Evolutionary conservation across 92 coral and sea anemone genomes (phyloP).

Genomic region (Bergia sp.): DNA sequence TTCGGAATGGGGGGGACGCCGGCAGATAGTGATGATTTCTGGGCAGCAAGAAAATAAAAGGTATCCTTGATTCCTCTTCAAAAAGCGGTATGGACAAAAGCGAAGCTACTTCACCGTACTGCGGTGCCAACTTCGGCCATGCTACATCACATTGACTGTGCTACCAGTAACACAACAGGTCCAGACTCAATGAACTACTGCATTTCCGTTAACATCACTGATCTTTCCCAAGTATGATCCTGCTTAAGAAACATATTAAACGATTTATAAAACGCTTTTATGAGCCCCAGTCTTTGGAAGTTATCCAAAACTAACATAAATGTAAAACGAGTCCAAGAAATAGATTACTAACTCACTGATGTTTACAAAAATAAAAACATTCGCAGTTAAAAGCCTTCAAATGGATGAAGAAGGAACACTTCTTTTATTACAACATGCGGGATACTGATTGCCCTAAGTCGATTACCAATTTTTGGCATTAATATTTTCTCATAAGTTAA

Average conservation of each 20-base stretch:
- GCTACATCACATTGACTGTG: neutral
- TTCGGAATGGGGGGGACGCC: too few relatives aligned
- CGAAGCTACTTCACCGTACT: neutral
- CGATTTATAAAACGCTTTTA: constrained; percentile 5
- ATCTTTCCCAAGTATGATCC: neutral
- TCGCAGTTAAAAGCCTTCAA: neutral
- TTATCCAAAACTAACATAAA: constrained; percentile 70
- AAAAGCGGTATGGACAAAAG: constrained; percentile 37
- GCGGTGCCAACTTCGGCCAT: neutral
- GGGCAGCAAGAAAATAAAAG: constrained; percentile 54
- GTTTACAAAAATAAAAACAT: constrained; percentile 15
- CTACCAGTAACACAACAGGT: neutral
- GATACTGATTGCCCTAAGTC: constrained; percentile 2
- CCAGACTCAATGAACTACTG: too few relatives aligned
- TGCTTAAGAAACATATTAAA: neutral
- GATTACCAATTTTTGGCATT: constrained; percentile 5
- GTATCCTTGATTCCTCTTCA: constrained; percentile 48
- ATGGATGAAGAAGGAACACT: neutral
- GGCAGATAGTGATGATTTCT: constrained; percentile 40
- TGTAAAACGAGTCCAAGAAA: constrained; percentile 12
- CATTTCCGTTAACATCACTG: neutral
- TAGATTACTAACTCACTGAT: constrained; percentile 43
- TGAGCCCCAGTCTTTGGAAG: constrained; percentile 52
- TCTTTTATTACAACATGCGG: neutral
- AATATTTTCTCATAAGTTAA: neutral